A percentile compares a stretch with the other conserved stretches of the same genome.
These are phyloP conservation scores for Diglossa cyanea DNA, from an alignment of 2,797 vertebrate genomes.

Conservation along the genomic window DNA sequence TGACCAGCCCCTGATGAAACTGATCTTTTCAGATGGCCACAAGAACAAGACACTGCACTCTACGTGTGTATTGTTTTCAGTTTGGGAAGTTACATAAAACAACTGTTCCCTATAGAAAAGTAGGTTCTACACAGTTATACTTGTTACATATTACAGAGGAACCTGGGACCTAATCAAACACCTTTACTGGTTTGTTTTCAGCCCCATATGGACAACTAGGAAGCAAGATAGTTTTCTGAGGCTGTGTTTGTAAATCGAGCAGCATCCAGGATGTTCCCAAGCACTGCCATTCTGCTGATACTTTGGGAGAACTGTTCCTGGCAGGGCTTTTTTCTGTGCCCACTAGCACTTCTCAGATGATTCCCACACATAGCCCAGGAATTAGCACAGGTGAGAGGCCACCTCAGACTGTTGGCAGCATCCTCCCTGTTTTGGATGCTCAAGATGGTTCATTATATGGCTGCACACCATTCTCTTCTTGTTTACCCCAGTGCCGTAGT, in stretches of 20 bases:
- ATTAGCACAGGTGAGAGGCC: background rate
- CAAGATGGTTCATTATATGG: background rate
- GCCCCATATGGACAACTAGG: background rate
- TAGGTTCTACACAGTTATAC: background rate
- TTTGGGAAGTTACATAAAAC: background rate
- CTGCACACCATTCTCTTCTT: background rate
- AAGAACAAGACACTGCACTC: background rate
- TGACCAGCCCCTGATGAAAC: background rate
- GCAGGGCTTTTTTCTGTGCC: background rate
- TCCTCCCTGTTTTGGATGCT: background rate
- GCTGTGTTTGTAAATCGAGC: background rate
- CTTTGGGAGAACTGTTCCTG: background rate
- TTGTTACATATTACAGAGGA: background rate
- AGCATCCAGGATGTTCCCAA: background rate
- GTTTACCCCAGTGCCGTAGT: background rate
- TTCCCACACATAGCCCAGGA: background rate
- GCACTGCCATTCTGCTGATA: background rate
- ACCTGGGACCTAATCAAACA: background rate
- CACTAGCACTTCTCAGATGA: background rate
- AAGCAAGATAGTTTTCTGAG: background rate
- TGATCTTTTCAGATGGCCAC: background rate
- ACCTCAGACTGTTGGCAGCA: background rate
- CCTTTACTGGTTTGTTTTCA: background rate
- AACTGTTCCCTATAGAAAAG: background rate
- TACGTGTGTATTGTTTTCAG: background rate